phyloP scores from a whole-genome alignment of 35 echinoderm and acorn worm genomes.

The Apostichopus parvimensis region DNA sequence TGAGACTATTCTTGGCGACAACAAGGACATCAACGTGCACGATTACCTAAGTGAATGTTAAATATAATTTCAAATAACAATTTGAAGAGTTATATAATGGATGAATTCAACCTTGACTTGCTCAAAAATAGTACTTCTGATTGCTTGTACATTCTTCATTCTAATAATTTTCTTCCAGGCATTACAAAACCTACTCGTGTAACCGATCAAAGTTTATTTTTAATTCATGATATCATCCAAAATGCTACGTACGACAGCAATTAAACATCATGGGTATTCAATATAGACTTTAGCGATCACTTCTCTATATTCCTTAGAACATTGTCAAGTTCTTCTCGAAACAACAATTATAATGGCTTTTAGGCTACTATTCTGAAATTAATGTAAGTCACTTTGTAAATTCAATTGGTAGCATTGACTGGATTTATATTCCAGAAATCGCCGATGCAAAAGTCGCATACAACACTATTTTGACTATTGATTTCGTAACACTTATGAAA shows the following conservation, averaged over 20 bases:
- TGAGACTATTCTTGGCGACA: background rate
- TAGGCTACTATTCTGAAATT: conserved; percentile 33
- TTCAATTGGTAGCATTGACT: background rate
- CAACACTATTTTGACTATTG: background rate
- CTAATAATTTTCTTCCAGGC: background rate
- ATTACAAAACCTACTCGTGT: conserved; percentile 19
- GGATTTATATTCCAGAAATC: background rate
- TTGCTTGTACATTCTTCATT: conserved; percentile 1
- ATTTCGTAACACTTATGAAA: background rate
- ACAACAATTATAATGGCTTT: conserved; percentile 23
- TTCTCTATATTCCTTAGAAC: conserved; percentile 16
- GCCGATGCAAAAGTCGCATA: conserved; percentile 9
- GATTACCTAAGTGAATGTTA: conserved; percentile 24
- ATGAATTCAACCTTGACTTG: background rate
- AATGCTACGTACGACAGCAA: conserved; percentile 5
- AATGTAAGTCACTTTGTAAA: conserved; percentile 28
- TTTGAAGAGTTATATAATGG: background rate
- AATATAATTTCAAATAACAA: conserved; percentile 14
- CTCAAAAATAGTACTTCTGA: conserved; percentile 15
- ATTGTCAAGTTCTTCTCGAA: background rate
- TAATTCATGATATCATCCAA: conserved; percentile 2
- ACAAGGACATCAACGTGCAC: background rate
- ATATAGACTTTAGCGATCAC: conserved; percentile 11
- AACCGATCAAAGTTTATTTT: conserved; percentile 2
- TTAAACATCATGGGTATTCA: background rate